Evolutionary conservation across 2,113 vertebrate species (phyloP).

Genomic region (Pontoporia blainvillei): DNA sequence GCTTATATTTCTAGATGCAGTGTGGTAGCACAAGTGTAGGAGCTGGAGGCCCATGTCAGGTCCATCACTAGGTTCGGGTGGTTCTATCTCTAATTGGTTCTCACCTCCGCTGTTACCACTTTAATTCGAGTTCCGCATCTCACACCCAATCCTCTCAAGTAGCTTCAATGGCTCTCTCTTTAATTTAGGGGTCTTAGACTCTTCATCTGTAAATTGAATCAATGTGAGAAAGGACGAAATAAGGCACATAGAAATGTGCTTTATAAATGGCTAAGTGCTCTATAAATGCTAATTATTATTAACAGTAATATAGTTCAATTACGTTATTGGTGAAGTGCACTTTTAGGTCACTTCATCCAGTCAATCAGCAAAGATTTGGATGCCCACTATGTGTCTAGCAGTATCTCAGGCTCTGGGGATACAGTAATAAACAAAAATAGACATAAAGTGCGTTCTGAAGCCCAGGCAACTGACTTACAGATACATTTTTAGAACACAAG

Average conservation of each 20-base stretch:
- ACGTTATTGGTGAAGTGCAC: not conserved
- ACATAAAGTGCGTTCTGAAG: not conserved
- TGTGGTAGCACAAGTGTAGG: not conserved
- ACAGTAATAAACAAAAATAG: not conserved
- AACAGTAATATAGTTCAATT: not conserved
- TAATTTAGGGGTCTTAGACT: not conserved
- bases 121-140: not conserved
- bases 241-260: not conserved
- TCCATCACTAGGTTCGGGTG: not conserved
- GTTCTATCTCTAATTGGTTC: not conserved
- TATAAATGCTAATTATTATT: not conserved
- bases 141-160: not conserved
- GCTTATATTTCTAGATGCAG: not conserved
- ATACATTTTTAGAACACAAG: not conserved
- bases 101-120: not conserved
- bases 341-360: not conserved
- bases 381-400: not conserved
- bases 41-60: not conserved
- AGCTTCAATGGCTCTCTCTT: not conserved
- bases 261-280: not conserved
- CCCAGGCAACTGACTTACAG: not conserved
- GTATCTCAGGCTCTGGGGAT: not conserved
- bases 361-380: not conserved
- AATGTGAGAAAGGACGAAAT: not conserved
- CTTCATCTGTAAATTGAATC: constrained; percentile 1